Evolutionary conservation across 2,797 vertebrate species (phyloP).

Genomic region (Hirundo rustica): DNA sequence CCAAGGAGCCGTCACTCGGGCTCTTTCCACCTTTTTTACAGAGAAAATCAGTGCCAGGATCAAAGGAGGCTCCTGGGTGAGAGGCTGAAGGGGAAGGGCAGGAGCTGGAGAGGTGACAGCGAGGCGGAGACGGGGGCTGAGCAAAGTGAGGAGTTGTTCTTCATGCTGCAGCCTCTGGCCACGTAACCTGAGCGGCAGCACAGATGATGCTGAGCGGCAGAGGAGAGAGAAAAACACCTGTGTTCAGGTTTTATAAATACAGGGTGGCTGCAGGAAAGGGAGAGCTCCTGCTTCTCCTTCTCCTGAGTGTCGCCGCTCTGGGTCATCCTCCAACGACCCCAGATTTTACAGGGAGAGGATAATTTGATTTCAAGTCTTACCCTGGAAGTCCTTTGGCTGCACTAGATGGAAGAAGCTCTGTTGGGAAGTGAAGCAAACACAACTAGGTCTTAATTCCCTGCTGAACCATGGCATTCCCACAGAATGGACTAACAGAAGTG

Average conservation of each 20-base stretch:
- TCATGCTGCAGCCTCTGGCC: not conserved
- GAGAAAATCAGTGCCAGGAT: not conserved
- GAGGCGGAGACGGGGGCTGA: not conserved
- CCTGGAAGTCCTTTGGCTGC: not conserved
- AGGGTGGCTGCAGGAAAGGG: not conserved
- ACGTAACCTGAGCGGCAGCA: not conserved
- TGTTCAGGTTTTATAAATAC: not conserved
- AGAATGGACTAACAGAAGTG: not conserved
- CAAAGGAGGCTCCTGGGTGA: not conserved
- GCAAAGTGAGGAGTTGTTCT: not conserved
- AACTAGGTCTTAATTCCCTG: not conserved
- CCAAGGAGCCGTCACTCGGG: not conserved
- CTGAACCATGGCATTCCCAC: not conserved
- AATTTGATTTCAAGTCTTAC: not conserved
- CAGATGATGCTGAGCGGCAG: not conserved
- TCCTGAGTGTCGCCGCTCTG: rapidly evolving
- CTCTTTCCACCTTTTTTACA: not conserved
- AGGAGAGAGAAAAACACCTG: not conserved
- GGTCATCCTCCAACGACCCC: not conserved
- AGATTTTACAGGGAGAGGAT: not conserved
- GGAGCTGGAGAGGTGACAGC: not conserved
- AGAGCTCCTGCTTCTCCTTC: not conserved
- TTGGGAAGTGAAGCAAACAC: not conserved
- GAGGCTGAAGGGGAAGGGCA: not conserved
- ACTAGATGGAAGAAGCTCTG: not conserved